phyloP scores from a whole-genome alignment of 2,888 invertebrate species.

The Epinotia nisella region DNA sequence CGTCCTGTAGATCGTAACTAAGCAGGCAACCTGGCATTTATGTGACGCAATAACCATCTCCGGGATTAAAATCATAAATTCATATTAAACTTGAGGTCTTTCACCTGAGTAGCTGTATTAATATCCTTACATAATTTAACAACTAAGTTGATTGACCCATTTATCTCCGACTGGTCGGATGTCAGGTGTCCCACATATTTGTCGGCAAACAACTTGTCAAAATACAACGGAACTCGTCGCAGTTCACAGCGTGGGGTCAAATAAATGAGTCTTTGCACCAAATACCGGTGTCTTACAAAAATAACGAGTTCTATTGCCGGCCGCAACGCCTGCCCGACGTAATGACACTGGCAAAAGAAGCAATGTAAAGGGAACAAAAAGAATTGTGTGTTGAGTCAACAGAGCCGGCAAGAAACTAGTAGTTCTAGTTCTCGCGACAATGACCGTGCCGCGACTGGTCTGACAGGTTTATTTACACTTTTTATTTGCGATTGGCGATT shows the following conservation, averaged over 20 bases:
- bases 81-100: constrained; percentile 27
- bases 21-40: constrained; percentile 13
- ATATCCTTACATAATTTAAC: constrained; percentile 47
- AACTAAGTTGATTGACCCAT: constrained; percentile 49
- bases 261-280: constrained; percentile 53
- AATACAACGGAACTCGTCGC: constrained; percentile 68
- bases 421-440: constrained; percentile 68
- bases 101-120: constrained; percentile 31
- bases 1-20: constrained; percentile 1
- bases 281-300: constrained; percentile 46
- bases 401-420: constrained; percentile 51
- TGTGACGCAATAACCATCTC: constrained; percentile 26
- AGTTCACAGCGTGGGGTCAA: constrained; percentile 53
- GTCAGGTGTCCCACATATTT: constrained; percentile 69
- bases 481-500: constrained; percentile 52
- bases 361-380: constrained; percentile 49
- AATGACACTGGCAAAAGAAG: constrained; percentile 47
- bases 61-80: constrained; percentile 40
- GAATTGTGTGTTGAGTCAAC: constrained; percentile 46
- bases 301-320: constrained; percentile 32
- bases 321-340: constrained; percentile 16
- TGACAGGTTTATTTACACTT: constrained; percentile 65
- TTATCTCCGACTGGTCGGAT: constrained; percentile 43
- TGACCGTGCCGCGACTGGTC: constrained; percentile 70
- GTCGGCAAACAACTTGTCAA: constrained; percentile 71